Base-by-base conservation (phyloP, 2,888 invertebrate species). In the Chymomyza amoena region DNA sequence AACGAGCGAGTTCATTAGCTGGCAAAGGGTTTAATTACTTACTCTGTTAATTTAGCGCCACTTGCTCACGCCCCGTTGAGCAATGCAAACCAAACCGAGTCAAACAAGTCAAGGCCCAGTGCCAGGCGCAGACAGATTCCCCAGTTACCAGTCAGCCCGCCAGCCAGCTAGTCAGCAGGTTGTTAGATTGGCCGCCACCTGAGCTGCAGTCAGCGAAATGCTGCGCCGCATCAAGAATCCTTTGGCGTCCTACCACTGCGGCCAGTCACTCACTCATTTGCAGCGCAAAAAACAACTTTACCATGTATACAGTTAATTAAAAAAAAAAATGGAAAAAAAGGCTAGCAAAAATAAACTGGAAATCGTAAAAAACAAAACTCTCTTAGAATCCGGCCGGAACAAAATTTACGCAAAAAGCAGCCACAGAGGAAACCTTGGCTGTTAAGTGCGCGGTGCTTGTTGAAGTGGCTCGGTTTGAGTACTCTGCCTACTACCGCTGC, bases 41-140 rank as follows among this genome's bases (percentile, higher is more conserved):
- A 89, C 90, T 90, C 91, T 89, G 90, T 90, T 91, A 90, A 91
- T 90, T 91, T 91, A 90, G 90, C 90, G 88, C 88, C 91, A 91
- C 91, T 91, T 89, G 90, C 90, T 90, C 89, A 89, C 90, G 91
- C 91, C 78, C 90, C 90, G 90, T 90, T 91, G 90, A 90, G 91
- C 91, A 91, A 89, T 88, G 79, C 79, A 87, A 85, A 78, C 81
- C 57, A n/a, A 39, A 50, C 56, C 63, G 59, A 20, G 57, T 13
- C 36, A 64, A 57, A 64, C 64, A 64, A 56, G 9, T 18, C 83
- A 68, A 82, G 65, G 39, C 62, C 18, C 32, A 9, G 32, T 0
- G 7, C 9, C 32, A 32, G 32, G 4, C 32, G 9, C 15, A 62
- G 15, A 28, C 36, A 7, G 60, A 60, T 5, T 28, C 16, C 18